Conservation (phyloP, 1,140 invertebrate genomes). For the Ips typographus region DNA sequence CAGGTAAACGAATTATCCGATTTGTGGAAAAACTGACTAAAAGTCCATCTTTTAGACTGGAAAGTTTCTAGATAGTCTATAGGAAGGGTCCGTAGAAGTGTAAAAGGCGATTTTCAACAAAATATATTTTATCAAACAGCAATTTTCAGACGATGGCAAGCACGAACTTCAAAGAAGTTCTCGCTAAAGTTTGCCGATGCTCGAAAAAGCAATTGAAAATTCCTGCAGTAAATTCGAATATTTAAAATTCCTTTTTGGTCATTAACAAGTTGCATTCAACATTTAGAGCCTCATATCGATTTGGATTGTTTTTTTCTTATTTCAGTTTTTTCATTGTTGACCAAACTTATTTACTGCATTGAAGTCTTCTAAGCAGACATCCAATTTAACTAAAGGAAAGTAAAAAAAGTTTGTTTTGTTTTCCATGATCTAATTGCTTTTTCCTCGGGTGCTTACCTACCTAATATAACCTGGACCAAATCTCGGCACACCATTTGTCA, state of each 20-base stretch:
- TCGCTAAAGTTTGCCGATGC: constrained; percentile 18
- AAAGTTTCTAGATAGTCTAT: no score
- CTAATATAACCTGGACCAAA: constrained; percentile 26
- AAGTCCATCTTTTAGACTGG: no score
- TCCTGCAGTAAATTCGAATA: constrained; percentile 22
- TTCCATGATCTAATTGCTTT: constrained; percentile 26
- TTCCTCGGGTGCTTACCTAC: constrained; percentile 9
- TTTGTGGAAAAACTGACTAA: no score
- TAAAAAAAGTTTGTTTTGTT: constrained; percentile 29
- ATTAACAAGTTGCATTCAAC: constrained; percentile 14
- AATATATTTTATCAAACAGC: constrained; percentile 9
- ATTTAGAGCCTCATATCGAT: no score
- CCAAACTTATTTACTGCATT: background rate
- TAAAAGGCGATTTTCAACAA: constrained; percentile 10
- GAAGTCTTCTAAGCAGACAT: background rate
- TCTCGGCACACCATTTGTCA: constrained; percentile 33
- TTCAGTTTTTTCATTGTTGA: background rate
- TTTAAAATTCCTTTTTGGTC: constrained; percentile 23
- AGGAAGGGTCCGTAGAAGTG: constrained; percentile 1
- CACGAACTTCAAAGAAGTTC: constrained; percentile 24
- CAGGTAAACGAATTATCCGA: no score
- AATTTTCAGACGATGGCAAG: constrained; percentile 7
- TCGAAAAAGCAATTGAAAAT: constrained; percentile 17
- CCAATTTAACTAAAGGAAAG: constrained; percentile 31
- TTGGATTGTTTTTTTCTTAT: background rate